Conservation (phyloP, 1,140 invertebrate genomes). For the Vanessa atalanta region DNA sequence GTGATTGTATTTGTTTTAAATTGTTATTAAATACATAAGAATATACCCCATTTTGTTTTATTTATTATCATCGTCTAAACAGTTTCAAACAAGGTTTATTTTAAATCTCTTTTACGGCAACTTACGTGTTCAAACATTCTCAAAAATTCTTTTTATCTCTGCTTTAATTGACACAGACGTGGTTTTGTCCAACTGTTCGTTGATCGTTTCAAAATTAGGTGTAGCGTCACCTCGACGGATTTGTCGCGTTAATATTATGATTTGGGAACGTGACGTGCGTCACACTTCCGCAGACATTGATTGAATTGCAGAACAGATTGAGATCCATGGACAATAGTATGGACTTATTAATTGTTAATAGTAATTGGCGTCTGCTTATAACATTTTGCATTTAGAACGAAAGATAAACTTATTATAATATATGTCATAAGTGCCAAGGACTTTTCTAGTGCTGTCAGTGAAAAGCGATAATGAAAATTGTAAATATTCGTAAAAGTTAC, state of each 20-base stretch:
- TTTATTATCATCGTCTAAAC: background rate
- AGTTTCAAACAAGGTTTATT: background rate
- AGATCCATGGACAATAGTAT: background rate
- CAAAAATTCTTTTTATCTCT: slow-evolving; percentile 1
- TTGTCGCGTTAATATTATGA: slow-evolving; percentile 49
- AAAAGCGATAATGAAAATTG: no score
- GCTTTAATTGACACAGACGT: slow-evolving; percentile 8
- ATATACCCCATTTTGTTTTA: background rate
- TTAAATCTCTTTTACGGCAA: background rate
- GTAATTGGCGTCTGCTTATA: background rate
- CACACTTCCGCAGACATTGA: slow-evolving; percentile 39
- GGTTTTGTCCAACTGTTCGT: slow-evolving; percentile 15
- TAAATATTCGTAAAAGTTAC: no score
- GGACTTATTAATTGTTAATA: background rate
- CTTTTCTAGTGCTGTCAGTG: no score
- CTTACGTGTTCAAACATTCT: slow-evolving; percentile 4
- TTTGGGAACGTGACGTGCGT: slow-evolving; percentile 45
- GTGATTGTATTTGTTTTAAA: no score
- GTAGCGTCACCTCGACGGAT: slow-evolving; percentile 45
- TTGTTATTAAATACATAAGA: no score
- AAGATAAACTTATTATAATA: no score
- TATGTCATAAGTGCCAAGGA: no score
- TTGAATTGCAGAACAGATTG: slow-evolving; percentile 39
- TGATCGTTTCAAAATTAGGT: slow-evolving; percentile 36
- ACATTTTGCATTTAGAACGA: no score